Evolutionary conservation across 1,140 invertebrate genomes (phyloP).

Genomic region (Pseudomyrmex pallidus): DNA sequence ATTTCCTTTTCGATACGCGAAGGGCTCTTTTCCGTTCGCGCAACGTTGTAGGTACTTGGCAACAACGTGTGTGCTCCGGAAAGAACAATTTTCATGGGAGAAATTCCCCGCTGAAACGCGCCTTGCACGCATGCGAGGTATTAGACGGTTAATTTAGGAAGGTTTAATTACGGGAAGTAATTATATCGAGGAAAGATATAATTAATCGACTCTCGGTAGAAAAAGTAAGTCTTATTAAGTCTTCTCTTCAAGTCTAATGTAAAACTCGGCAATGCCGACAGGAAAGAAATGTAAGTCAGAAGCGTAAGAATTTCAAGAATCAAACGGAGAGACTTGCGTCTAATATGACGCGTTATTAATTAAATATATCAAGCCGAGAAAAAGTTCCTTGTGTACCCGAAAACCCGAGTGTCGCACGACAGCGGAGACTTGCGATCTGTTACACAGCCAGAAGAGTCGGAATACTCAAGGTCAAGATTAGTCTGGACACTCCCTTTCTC

Average conservation of each 20-base stretch:
- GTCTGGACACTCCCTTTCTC: constrained; percentile 52
- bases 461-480: constrained; percentile 55
- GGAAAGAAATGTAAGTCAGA: not conserved
- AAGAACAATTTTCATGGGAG: constrained; percentile 24
- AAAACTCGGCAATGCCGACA: not conserved
- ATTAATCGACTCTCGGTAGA: constrained; percentile 33
- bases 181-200: constrained; percentile 32
- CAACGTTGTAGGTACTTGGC: not conserved
- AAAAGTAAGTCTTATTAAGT: too few relatives aligned
- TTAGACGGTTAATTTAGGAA: not conserved
- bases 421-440: not conserved
- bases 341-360: not conserved
- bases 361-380: not conserved
- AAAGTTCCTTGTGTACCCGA: not conserved
- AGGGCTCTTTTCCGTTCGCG: constrained; percentile 26
- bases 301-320: too few relatives aligned
- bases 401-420: not conserved
- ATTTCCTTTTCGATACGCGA: constrained; percentile 55
- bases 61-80: not conserved
- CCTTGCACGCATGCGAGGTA: not conserved
- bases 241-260: too few relatives aligned
- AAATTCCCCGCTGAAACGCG: constrained; percentile 20
- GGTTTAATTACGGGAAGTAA: constrained; percentile 41
- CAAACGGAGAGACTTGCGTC: not conserved
- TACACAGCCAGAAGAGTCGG: constrained; percentile 27